phyloP scores from a whole-genome alignment of 2,888 invertebrate species.

The Poecilus cupreus region DNA sequence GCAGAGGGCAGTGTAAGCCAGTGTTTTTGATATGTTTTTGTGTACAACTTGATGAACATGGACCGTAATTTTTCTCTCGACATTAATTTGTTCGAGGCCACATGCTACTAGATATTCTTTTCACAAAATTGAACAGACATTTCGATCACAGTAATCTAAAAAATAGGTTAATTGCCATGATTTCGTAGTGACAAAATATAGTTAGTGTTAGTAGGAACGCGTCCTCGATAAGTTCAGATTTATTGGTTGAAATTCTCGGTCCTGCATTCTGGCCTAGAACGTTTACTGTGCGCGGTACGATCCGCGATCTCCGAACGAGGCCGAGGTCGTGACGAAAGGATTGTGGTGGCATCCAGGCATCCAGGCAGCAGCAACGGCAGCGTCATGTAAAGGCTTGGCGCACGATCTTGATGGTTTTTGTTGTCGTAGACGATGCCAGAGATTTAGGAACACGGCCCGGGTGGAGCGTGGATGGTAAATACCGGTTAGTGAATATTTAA shows the following conservation, averaged over 20 bases:
- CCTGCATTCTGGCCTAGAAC: background rate
- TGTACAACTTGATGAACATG: conserved; percentile 34
- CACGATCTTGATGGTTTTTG: conserved; percentile 37
- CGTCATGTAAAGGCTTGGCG: conserved; percentile 17
- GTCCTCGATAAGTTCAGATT: background rate
- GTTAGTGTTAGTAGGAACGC: background rate
- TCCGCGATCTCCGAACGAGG: background rate
- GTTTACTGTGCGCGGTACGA: background rate
- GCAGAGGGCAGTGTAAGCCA: background rate
- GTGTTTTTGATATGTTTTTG: conserved; percentile 34
- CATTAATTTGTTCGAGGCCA: conserved; percentile 5
- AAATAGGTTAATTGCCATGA: background rate
- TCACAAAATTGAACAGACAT: background rate
- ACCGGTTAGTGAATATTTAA: conserved; percentile 51
- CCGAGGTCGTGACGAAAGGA: background rate
- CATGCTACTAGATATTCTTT: background rate
- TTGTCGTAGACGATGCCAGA: background rate
- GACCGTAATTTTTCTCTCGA: conserved; percentile 15
- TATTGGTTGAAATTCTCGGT: background rate
- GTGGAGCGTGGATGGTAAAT: conserved; percentile 44
- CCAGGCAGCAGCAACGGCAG: background rate
- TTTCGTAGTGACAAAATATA: background rate
- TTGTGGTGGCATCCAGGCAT: background rate
- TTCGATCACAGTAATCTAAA: background rate
- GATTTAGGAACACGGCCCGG: conserved; percentile 31